Evolutionary conservation across 2,113 vertebrate genomes (phyloP).

Genomic region (Sorex araneus): DNA sequence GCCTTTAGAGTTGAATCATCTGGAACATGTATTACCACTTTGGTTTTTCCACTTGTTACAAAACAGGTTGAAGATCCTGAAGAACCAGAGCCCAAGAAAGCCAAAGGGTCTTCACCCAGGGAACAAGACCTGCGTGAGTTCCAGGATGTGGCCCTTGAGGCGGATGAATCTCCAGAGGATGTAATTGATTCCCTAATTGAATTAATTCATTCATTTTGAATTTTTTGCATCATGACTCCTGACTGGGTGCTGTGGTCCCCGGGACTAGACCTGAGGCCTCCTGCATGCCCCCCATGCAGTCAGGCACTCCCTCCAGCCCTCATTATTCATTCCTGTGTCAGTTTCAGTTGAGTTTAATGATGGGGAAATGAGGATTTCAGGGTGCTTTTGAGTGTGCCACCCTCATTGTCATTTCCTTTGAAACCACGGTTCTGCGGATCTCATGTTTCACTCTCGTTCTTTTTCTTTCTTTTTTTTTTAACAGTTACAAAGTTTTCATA

Average conservation of each 20-base stretch:
- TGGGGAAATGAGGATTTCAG: neutral
- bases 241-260: too few species aligned
- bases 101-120: conserved; percentile 85
- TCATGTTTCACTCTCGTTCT: neutral
- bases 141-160: conserved; percentile 73
- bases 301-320: too few species aligned
- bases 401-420: neutral
- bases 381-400: neutral
- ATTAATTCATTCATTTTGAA: too few species aligned
- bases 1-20: neutral
- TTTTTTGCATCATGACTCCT: too few species aligned
- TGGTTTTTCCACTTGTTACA: conserved; percentile 41
- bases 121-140: conserved; percentile 82
- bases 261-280: too few species aligned
- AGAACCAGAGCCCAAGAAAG: conserved; percentile 94
- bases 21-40: neutral
- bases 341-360: neutral
- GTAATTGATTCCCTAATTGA: conserved; percentile 85
- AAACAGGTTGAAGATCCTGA: conserved; percentile 90
- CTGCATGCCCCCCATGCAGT: too few species aligned
- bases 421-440: neutral
- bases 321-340: neutral
- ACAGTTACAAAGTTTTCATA: too few species aligned
- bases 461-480: neutral
- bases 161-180: conserved; percentile 91